Conservation (phyloP, 2,888 invertebrate species). For the Clepsis dumicolana region DNA sequence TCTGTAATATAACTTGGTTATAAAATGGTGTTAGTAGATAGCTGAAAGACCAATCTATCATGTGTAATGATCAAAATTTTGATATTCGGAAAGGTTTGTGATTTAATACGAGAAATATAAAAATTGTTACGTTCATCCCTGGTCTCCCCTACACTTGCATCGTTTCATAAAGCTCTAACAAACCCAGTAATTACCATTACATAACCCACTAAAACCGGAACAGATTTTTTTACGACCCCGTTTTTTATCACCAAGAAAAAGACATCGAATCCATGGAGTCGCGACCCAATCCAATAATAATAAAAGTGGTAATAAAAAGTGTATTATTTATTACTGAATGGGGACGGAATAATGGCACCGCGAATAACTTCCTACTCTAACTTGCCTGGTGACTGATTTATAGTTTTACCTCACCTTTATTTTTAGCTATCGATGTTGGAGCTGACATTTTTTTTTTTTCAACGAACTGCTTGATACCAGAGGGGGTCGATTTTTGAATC, state of each 20-base stretch:
- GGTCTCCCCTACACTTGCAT: too few relatives aligned
- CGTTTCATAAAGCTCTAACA: conserved; percentile 2
- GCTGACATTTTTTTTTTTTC: background rate
- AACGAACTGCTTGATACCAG: background rate
- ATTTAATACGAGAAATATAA: too few relatives aligned
- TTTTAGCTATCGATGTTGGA: background rate
- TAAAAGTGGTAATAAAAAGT: conserved; percentile 35
- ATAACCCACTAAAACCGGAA: background rate
- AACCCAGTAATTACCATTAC: background rate
- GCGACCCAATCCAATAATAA: conserved; percentile 30
- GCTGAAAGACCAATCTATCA: too few relatives aligned
- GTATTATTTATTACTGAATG: conserved; percentile 45
- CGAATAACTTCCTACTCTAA: conserved; percentile 14
- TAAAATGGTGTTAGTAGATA: too few relatives aligned
- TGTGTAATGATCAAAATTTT: too few relatives aligned
- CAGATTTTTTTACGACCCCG: conserved; percentile 20
- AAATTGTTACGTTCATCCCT: too few relatives aligned
- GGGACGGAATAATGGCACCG: conserved; percentile 15
- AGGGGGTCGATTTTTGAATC: too few relatives aligned
- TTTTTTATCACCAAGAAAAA: conserved; percentile 28
- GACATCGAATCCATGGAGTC: conserved; percentile 15
- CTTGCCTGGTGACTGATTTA: conserved; percentile 27
- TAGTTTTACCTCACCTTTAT: conserved; percentile 15
- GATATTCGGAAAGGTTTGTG: too few relatives aligned
- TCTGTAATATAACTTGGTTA: too few relatives aligned